Evolutionary conservation across 1,140 invertebrate genomes (phyloP), one percentile per base, ranked within the genome.

Genomic region (Anadara kagoshimensis): DNA sequence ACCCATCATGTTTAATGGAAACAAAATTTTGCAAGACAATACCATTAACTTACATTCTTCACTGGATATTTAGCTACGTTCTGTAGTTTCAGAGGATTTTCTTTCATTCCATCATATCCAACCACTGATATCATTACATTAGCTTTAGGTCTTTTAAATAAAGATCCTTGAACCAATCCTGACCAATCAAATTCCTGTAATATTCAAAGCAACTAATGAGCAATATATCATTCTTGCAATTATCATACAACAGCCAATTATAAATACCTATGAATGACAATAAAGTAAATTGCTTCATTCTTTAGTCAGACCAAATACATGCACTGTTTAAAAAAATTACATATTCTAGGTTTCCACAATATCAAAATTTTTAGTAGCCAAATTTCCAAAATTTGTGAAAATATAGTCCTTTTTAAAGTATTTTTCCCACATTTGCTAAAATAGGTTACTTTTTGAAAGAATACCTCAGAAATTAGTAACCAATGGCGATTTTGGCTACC

Each of bases 101-200:
- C 36, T 29, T 80, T 36, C 54, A 73, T 67, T 41, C 70, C 49
- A 22, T 49, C 68, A 67, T 94, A 88, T 69, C 94, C 94, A 88
- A 94, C 93, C 51, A 96, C 90, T 47, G 92, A 92, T 44, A 96
- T 90, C 44, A 92, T 92, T 29, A 96, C 93, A 58, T 94, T 91
- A 45, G 93, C 94, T 88, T 95, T 93, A 36, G 95, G 94, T 69
- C 94, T 90, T 73, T 92, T 91, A 78, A 96, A 96, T 11, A 94
- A 93, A 90, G 94, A 92, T 3, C 88, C 90, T 56, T 95, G 91
- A 41, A 89, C 91, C 64, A 96, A 81, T 18, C 94, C 94, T 78
- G 90, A 90, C 94, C 94, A 96, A 74, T 91, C 90, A 45, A 92
- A 91, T 77, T 90, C 91, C 92, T 94, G 82, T 7, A 90, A 91